A percentile compares a stretch with the other conserved stretches of the same genome.
These are phyloP conservation scores for Menidia menidia DNA, from an alignment of 2,797 vertebrate genomes.

Conservation along the genomic window DNA sequence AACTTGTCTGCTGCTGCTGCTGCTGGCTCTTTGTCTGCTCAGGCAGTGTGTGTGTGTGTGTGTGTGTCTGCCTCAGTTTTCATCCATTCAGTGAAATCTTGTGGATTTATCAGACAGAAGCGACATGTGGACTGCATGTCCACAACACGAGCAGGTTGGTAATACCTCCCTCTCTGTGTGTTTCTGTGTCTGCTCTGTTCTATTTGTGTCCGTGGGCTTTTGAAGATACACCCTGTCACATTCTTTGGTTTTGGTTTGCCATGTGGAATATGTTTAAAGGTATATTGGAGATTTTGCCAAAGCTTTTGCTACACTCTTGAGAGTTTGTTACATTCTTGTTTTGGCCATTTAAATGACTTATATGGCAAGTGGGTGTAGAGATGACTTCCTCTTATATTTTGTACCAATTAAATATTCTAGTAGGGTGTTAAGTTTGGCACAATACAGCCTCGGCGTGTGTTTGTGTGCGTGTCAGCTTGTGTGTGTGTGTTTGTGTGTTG, in stretches of 20 bases:
- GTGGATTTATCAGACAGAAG: conserved; percentile 29
- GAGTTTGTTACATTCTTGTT: not conserved
- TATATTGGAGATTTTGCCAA: not conserved
- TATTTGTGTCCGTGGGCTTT: conserved; percentile 58
- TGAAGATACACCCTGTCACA: conserved; percentile 24
- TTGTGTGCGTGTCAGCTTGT: conserved; percentile 20
- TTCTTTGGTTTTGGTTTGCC: conserved; percentile 28
- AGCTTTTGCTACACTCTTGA: not conserved
- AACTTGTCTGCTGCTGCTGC: conserved; percentile 3
- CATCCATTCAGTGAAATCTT: conserved; percentile 22
- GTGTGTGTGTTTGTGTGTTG: conserved; percentile 10
- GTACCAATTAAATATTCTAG: not conserved
- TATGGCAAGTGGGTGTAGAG: not conserved
- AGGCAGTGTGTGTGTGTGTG: conserved; percentile 13
- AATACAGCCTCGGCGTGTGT: conserved; percentile 29
- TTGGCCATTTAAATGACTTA: not conserved
- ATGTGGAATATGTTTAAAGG: conserved; percentile 5
- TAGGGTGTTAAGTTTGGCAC: conserved; percentile 20
- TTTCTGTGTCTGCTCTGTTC: conserved; percentile 40
- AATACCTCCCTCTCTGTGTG: conserved; percentile 34
- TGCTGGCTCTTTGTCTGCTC: conserved; percentile 3
- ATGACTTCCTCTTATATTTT: not conserved
- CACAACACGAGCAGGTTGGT: conserved; percentile 79
- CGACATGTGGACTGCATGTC: conserved; percentile 71
- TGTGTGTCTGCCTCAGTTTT: conserved; percentile 5